A percentile compares a stretch with the other conserved stretches of the same genome.
Evolutionary conservation across 2,113 vertebrate genomes (phyloP).

Genomic region (Calyptommatus sinebrachiatus): DNA sequence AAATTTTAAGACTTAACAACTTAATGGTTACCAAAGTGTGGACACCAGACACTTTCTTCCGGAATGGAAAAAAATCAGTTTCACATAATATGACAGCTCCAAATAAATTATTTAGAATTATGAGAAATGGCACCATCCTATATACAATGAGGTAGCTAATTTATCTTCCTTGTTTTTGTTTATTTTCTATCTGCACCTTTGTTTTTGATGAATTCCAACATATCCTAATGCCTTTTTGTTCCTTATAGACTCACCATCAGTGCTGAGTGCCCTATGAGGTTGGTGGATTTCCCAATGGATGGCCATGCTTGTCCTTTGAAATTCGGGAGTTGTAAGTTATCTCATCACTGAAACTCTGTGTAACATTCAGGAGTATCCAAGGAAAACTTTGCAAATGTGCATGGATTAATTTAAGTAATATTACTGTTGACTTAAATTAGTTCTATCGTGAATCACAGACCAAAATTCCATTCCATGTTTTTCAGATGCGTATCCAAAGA

Average conservation of each 20-base stretch:
- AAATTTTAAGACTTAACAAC: slow-evolving; percentile 96
- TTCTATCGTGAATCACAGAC: not conserved
- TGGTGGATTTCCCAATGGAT: slow-evolving; percentile 98
- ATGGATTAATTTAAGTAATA: not conserved
- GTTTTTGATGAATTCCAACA: slow-evolving; percentile 51
- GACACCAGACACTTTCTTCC: slow-evolving; percentile 99
- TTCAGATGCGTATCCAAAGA: slow-evolving; percentile 96
- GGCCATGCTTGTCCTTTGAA: slow-evolving; percentile 97
- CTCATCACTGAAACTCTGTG: not conserved
- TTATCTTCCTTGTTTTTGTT: slow-evolving; percentile 38
- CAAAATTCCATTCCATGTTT: slow-evolving; percentile 38
- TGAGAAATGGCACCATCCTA: slow-evolving; percentile 98
- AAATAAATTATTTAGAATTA: slow-evolving; percentile 97
- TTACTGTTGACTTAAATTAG: slow-evolving; percentile 11
- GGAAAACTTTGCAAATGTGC: not conserved
- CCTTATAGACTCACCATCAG: slow-evolving; percentile 90
- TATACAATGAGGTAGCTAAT: slow-evolving; percentile 94
- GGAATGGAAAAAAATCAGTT: slow-evolving; percentile 96
- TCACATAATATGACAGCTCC: slow-evolving; percentile 98
- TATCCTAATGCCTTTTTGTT: slow-evolving; percentile 66
- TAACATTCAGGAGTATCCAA: not conserved
- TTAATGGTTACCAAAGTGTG: slow-evolving; percentile 99
- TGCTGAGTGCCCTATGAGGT: slow-evolving; percentile 97
- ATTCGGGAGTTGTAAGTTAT: slow-evolving; percentile 97
- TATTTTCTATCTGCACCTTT: slow-evolving; percentile 34